phyloP scores from a whole-genome alignment of 2,113 vertebrate genomes.

The Campylomormyrus tamandua region DNA sequence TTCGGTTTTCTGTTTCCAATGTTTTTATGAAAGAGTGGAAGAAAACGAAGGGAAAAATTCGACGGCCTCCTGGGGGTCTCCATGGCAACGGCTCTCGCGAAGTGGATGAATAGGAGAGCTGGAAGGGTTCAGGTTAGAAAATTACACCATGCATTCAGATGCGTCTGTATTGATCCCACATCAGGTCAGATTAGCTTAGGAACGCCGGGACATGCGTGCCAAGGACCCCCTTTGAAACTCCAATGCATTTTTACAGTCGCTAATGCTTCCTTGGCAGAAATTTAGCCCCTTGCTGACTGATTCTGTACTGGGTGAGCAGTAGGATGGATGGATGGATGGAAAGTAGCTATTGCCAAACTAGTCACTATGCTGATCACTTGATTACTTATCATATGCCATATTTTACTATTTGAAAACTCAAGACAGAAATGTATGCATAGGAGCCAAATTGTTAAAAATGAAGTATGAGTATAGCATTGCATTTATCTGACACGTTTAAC shows the following conservation, averaged over 20 bases:
- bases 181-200: conserved; percentile 40
- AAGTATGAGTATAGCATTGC: not conserved
- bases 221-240: not conserved
- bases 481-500: not conserved
- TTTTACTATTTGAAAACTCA: not conserved
- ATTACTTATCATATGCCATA: not conserved
- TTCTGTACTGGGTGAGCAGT: not conserved
- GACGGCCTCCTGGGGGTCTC: conserved; percentile 36
- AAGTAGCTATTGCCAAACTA: no score
- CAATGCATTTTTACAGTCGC: not conserved
- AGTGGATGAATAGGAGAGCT: conserved; percentile 46
- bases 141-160: conserved; percentile 40
- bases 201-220: not conserved
- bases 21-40: conserved; percentile 39
- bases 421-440: not conserved
- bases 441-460: not conserved
- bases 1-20: conserved; percentile 35
- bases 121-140: conserved; percentile 48
- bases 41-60: not conserved
- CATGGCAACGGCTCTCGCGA: conserved; percentile 40
- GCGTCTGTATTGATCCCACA: conserved; percentile 49
- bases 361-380: not conserved
- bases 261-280: not conserved
- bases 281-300: not conserved
- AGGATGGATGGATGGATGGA: not conserved